Evolutionary conservation across 2,797 vertebrate species (phyloP), one percentile per base, ranked within the genome.

Genomic region (Mareca strepera): DNA sequence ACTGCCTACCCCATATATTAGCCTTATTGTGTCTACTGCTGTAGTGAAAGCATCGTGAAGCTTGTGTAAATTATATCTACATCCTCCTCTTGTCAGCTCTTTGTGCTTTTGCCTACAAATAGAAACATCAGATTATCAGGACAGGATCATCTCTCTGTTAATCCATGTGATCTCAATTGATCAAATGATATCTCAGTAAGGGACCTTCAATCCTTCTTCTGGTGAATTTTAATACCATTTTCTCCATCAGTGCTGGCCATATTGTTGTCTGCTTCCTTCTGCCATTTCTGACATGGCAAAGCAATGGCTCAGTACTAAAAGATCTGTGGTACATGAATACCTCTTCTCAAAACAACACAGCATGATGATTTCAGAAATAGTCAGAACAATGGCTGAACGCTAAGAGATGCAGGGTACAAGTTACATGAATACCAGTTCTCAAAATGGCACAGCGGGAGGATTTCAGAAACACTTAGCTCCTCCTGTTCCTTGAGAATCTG

Each of bases 311-410:
- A 90, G 86, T 86, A 88, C 80, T 95, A 67, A 83, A 63, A 23
- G 5, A 88, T 81, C 88, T 84, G 15, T 60, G 44, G 68, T 77
- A 90, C 68, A 55, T 79, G 56, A 96, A 96, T 93, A 88, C 29
- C 16, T 96, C 70, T 79, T 94, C 96, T 96, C 93, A 94, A 92
- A 97, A 93, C 92, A 95, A 91, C 94, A 88, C 93, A 97, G 96
- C 52, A 0, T 95, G 92, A 93, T 92, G 64, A 91, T 89, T 96
- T 96, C 92, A 93, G 89, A 96, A 94, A 94, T 41, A 92, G 79
- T 86, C 69, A 93, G 90, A 97, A 92, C 80, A 96, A 84, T 79
- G 76, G 41, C 72, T 96, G 31, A 7, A 93, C 21, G 1, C 86
- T 93, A 90, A 93, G 92, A 92, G 74, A 95, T 83, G 62, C 74